A percentile compares a stretch with the other conserved stretches of the same genome.
phyloP scores from a whole-genome alignment of 2,888 invertebrate species.

The Drosophila longiperda region DNA sequence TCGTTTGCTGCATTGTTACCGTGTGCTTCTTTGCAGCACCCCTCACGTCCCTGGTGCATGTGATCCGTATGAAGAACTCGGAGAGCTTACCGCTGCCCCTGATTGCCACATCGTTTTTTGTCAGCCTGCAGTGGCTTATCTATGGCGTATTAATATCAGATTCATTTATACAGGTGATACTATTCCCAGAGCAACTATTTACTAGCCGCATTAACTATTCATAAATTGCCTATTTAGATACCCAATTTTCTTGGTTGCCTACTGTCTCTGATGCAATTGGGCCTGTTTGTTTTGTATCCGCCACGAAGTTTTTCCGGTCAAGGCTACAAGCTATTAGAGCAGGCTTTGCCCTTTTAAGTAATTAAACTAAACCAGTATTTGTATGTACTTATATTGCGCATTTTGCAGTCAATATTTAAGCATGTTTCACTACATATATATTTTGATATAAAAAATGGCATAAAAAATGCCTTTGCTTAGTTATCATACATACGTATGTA shows the following conservation, averaged over 20 bases:
- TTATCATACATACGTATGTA: constrained; percentile 45
- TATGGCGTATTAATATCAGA: constrained; percentile 93
- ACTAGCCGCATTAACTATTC: constrained; percentile 1
- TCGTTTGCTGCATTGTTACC: constrained; percentile 90
- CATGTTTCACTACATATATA: constrained; percentile 57
- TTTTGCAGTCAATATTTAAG: constrained; percentile 55
- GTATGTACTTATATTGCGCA: constrained; percentile 56
- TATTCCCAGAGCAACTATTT: constrained; percentile 16
- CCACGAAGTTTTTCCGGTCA: constrained; percentile 83
- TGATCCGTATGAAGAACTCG: constrained; percentile 91
- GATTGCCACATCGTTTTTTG: constrained; percentile 92
- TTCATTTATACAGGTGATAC: constrained; percentile 90
- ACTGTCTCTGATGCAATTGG: constrained; percentile 89
- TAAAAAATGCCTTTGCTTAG: constrained; percentile 54
- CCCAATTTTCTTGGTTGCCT: constrained; percentile 92
- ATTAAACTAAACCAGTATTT: constrained; percentile 25
- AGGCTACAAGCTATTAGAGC: constrained; percentile 83
- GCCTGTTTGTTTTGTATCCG: constrained; percentile 90
- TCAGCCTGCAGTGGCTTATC: constrained; percentile 92
- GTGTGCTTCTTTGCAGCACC: constrained; percentile 93
- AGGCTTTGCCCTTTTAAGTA: constrained; percentile 71
- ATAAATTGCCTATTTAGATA: constrained; percentile 85
- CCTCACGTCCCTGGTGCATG: constrained; percentile 91
- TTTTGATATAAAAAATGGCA: constrained; percentile 57
- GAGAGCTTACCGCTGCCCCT: constrained; percentile 95